Percentiles rank a stretch among this genome's conserved stretches.
These are phyloP conservation scores for Haliaeetus vocifer DNA, from an alignment of 2,797 vertebrate species.

Conservation along the genomic window DNA sequence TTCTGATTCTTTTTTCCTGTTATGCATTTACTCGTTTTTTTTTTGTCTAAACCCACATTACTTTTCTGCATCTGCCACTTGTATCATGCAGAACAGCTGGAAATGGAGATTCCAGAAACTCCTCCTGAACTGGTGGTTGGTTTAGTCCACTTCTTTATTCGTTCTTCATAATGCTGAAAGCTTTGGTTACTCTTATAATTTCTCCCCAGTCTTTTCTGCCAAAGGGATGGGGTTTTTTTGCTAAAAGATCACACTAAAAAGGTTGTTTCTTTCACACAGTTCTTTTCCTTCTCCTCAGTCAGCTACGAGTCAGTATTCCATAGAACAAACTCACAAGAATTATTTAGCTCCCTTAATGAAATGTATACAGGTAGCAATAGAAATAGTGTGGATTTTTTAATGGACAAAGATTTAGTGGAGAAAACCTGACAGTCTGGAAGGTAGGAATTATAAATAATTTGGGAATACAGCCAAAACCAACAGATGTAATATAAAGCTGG, in stretches of 20 bases:
- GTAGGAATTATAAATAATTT: background rate
- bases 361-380: background rate
- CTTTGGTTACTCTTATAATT: background rate
- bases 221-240: background rate
- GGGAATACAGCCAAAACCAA: background rate
- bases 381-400: background rate
- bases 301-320: background rate
- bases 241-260: background rate
- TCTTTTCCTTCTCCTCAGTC: background rate
- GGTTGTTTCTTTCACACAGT: background rate
- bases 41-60: background rate
- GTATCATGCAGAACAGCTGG: background rate
- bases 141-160: background rate
- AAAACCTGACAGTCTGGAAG: background rate
- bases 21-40: background rate
- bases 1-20: background rate
- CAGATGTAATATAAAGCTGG: background rate
- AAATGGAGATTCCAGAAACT: background rate
- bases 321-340: background rate
- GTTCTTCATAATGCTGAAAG: background rate
- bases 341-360: background rate
- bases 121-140: background rate
- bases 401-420: background rate
- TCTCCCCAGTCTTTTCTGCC: accelerated
- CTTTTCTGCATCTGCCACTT: background rate